These are phyloP conservation scores for Myathropa florea DNA, from an alignment of 2,888 invertebrate species.

Conservation along the genomic window DNA sequence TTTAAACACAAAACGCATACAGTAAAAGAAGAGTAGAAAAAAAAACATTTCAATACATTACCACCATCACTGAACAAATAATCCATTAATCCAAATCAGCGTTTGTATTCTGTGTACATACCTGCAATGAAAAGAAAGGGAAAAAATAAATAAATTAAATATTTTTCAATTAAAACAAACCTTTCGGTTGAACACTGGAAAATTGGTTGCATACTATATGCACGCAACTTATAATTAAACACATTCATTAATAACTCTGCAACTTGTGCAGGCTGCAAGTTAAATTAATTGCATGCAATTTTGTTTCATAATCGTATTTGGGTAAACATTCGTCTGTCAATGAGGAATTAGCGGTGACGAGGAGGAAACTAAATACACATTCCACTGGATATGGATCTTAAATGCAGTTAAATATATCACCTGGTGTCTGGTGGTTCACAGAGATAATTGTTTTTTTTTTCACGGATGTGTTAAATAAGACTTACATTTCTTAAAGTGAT, in stretches of 20 bases:
- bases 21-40: no score
- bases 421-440: no score
- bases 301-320: neutral
- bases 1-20: neutral
- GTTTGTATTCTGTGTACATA: constrained; percentile 46
- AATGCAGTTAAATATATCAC: neutral
- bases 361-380: neutral
- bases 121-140: constrained; percentile 35
- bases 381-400: neutral
- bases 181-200: neutral
- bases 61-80: constrained; percentile 38
- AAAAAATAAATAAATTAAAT: neutral
- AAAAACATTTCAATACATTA: constrained; percentile 46
- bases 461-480: no score
- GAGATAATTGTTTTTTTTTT: no score
- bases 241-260: neutral
- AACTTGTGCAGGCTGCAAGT: neutral
- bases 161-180: neutral
- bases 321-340: neutral
- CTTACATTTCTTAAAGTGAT: no score
- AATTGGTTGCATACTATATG: neutral
- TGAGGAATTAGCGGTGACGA: neutral
- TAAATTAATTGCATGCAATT: neutral
- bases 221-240: neutral
- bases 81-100: constrained; percentile 60